Evolutionary conservation across 2,888 invertebrate genomes (phyloP).

Genomic region (Spisula subtruncata): DNA sequence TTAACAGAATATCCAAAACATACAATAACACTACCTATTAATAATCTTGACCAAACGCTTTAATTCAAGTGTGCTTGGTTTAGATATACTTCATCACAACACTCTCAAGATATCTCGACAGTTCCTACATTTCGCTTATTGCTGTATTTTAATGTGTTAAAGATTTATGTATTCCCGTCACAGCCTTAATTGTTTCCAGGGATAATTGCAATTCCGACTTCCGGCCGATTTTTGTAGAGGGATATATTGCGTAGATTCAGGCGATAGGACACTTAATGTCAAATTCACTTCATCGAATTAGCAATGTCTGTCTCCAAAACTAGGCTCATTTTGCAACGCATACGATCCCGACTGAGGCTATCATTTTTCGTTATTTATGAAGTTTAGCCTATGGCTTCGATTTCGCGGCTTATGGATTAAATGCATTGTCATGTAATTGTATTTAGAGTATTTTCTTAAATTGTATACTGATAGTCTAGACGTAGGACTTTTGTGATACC

Average conservation of each 20-base stretch:
- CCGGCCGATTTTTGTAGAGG: not conserved
- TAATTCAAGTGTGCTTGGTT: too few relatives aligned
- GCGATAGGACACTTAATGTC: not conserved
- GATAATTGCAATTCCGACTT: conserved; percentile 3
- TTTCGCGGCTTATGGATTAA: not conserved
- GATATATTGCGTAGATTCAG: conserved; percentile 11
- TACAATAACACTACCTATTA: too few relatives aligned
- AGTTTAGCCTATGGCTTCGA: not conserved
- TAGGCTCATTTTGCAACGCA: not conserved
- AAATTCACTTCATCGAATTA: not conserved
- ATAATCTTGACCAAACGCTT: too few relatives aligned
- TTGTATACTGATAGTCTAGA: not conserved
- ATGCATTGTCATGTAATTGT: not conserved
- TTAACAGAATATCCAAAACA: too few relatives aligned
- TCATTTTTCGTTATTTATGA: not conserved
- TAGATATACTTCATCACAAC: too few relatives aligned
- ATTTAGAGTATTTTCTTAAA: not conserved
- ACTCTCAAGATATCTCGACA: too few relatives aligned
- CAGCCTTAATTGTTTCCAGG: conserved; percentile 8
- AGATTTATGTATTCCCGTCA: conserved; percentile 16
- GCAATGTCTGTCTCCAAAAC: not conserved
- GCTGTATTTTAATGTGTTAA: not conserved
- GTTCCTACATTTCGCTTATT: not conserved
- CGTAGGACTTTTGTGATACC: not conserved
- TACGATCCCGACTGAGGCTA: not conserved